Conservation (phyloP, 2,888 invertebrate species). For the Ormyrus thymus region DNA sequence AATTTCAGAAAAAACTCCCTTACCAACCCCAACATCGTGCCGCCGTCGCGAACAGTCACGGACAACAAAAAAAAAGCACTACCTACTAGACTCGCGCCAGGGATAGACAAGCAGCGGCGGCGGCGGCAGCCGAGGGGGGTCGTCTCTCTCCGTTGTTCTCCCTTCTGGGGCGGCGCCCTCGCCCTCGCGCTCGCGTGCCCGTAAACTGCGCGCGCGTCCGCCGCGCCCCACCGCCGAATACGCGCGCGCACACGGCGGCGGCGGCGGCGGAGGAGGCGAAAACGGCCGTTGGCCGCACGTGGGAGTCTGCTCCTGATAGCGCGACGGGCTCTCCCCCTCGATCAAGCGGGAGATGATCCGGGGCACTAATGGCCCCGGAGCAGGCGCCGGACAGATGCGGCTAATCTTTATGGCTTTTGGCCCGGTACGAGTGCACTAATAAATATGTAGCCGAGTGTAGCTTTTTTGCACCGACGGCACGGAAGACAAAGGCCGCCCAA, state of each 20-base stretch:
- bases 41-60: background rate
- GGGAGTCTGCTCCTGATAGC: slow-evolving; percentile 54
- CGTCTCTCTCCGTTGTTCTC: slow-evolving; percentile 12
- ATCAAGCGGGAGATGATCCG: background rate
- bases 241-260: background rate
- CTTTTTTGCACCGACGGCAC: background rate
- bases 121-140: slow-evolving; percentile 29
- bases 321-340: background rate
- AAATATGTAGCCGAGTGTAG: background rate
- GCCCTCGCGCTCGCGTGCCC: slow-evolving; percentile 45
- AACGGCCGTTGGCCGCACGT: slow-evolving; percentile 58
- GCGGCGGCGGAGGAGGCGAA: slow-evolving; percentile 10
- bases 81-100: background rate
- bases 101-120: background rate
- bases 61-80: background rate
- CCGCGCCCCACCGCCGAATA: slow-evolving; percentile 6
- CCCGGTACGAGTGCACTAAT: slow-evolving; percentile 8
- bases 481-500: background rate
- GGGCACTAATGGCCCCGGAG: slow-evolving; percentile 30
- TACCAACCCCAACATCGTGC: too few relatives aligned
- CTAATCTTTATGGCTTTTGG: slow-evolving; percentile 35
- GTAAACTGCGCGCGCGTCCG: slow-evolving; percentile 32
- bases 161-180: slow-evolving; percentile 30
- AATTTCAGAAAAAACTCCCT: too few relatives aligned
- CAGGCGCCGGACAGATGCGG: slow-evolving; percentile 33